These are phyloP conservation scores for Dorcus hopei DNA, from an alignment of 2,888 invertebrate species.

Conservation along the genomic window DNA sequence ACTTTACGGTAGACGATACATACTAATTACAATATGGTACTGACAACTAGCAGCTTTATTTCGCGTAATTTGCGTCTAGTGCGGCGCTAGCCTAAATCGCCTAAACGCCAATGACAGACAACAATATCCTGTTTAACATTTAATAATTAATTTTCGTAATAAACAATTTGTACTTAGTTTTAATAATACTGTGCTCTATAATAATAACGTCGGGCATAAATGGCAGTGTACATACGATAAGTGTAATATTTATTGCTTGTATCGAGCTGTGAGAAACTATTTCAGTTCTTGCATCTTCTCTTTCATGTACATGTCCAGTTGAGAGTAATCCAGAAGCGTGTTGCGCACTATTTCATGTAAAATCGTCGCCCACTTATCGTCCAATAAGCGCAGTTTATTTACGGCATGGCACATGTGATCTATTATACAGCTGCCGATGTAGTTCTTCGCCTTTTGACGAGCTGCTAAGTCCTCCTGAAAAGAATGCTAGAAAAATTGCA, in stretches of 20 bases:
- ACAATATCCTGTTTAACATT: constrained; percentile 1
- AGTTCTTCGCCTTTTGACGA: constrained; percentile 71
- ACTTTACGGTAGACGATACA: no score
- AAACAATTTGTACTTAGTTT: constrained; percentile 11
- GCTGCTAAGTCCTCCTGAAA: constrained; percentile 69
- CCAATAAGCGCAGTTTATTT: constrained; percentile 70
- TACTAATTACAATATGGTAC: no score
- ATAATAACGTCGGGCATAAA: background rate
- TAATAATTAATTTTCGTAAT: constrained; percentile 6
- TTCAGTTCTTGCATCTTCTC: constrained; percentile 57
- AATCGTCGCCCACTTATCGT: constrained; percentile 74
- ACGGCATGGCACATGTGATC: constrained; percentile 74
- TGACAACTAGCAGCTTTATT: no score
- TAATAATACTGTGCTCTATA: constrained; percentile 14
- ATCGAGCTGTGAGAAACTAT: no score
- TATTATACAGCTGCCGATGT: constrained; percentile 63
- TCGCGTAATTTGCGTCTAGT: no score
- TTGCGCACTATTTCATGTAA: constrained; percentile 75
- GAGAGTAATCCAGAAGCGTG: constrained; percentile 75
- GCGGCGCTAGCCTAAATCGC: no score
- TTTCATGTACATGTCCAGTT: constrained; percentile 77
- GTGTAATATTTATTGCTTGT: background rate
- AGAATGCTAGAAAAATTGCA: background rate
- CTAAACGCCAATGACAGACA: no score
- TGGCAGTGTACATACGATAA: constrained; percentile 12